These are phyloP conservation scores for Spongilla lacustris DNA, from an alignment of 37 sponge, comb jelly and placozoan species.

Conservation along the genomic window DNA sequence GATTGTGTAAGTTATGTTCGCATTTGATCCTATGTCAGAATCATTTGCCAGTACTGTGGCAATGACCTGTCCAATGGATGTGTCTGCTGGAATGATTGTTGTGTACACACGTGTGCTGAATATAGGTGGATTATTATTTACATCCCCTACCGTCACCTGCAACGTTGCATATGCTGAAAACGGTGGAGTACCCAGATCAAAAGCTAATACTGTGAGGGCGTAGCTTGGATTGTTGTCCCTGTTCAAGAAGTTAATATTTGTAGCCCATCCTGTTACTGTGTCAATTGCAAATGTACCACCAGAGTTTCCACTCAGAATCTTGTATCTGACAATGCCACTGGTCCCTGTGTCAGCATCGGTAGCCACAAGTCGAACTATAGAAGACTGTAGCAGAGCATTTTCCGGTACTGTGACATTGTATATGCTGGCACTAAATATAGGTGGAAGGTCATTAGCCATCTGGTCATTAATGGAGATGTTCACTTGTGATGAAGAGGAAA, in stretches of 20 bases:
- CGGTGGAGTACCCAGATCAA: slow-evolving; percentile 67
- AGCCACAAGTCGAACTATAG: slow-evolving; percentile 62
- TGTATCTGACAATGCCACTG: slow-evolving; percentile 70
- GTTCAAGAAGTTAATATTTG: slow-evolving; percentile 48
- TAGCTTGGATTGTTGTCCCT: slow-evolving; percentile 53
- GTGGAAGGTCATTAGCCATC: slow-evolving; percentile 63
- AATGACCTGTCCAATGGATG: slow-evolving; percentile 36
- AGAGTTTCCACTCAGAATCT: slow-evolving; percentile 64
- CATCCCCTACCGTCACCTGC: slow-evolving; percentile 49
- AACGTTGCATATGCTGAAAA: slow-evolving; percentile 66
- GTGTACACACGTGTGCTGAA: slow-evolving; percentile 46
- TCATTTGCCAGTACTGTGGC: slow-evolving; percentile 49
- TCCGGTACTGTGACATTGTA: slow-evolving; percentile 67
- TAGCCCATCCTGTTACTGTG: slow-evolving; percentile 61
- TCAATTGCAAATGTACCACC: slow-evolving; percentile 64
- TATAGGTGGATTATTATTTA: slow-evolving; percentile 71
- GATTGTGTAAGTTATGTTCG: slow-evolving; percentile 41
- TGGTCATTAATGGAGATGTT: slow-evolving; percentile 44
- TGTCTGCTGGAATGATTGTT: slow-evolving; percentile 51
- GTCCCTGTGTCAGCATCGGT: slow-evolving; percentile 63
- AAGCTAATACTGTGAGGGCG: slow-evolving; percentile 46
- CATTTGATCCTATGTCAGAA: slow-evolving; percentile 63
- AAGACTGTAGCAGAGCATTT: slow-evolving; percentile 46
- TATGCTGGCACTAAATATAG: slow-evolving; percentile 35
- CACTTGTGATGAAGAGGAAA: slow-evolving; percentile 24